Evolutionary conservation across 1,140 invertebrate species (phyloP).

Genomic region (Dicyema japonicum): DNA sequence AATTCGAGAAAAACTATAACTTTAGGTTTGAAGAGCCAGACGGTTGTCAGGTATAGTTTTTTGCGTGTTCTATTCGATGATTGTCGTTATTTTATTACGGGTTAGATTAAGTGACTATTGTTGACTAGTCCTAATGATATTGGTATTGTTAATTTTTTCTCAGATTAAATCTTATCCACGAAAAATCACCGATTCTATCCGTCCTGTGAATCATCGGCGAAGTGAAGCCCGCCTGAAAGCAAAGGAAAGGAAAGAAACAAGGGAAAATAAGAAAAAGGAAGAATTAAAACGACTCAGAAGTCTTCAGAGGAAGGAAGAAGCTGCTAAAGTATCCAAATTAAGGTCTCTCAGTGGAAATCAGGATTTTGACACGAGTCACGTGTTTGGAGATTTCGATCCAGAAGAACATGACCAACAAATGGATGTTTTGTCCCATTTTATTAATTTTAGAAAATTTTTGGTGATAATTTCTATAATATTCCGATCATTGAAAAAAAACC

Average conservation of each 20-base stretch:
- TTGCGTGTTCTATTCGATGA: no score
- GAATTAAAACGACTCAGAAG: constrained; percentile 52
- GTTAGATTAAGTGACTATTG: neutral
- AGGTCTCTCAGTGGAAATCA: constrained; percentile 53
- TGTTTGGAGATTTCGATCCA: constrained; percentile 68
- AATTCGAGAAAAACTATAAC: constrained; percentile 76
- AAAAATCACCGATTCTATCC: constrained; percentile 43
- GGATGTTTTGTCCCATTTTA: constrained; percentile 11
- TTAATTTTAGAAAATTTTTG: constrained; percentile 4
- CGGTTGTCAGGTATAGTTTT: no score
- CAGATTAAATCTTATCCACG: constrained; percentile 56
- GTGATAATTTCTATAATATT: constrained; percentile 4
- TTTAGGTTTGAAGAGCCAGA: constrained; percentile 83
- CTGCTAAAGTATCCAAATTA: constrained; percentile 48
- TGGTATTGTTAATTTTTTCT: constrained; percentile 7
- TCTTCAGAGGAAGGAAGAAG: constrained; percentile 53
- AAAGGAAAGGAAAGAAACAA: constrained; percentile 33
- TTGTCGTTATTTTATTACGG: no score
- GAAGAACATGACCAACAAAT: constrained; percentile 50
- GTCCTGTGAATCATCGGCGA: constrained; percentile 42
- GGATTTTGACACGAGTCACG: constrained; percentile 24
- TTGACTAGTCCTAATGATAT: constrained; percentile 5
- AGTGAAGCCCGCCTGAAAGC: no score
- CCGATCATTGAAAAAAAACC: constrained; percentile 2
- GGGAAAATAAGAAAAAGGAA: constrained; percentile 40